A percentile compares a stretch with the other conserved stretches of the same genome.
Evolutionary conservation across 2,888 invertebrate species (phyloP).

Genomic region (Sisyra nigra): DNA sequence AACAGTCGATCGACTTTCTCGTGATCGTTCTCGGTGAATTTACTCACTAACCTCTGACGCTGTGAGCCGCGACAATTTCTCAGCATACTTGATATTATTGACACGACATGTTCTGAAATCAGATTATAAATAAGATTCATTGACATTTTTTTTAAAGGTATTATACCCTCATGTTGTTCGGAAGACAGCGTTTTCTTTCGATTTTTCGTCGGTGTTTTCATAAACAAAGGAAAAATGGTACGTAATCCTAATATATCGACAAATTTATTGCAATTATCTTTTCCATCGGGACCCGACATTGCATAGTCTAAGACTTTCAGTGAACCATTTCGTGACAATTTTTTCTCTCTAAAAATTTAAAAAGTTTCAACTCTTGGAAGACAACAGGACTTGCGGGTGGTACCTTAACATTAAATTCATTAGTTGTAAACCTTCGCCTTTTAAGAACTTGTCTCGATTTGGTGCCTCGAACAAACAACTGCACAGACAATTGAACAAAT

Average conservation of each 20-base stretch:
- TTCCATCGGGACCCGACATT: slow-evolving; percentile 83
- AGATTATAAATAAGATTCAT: too few species aligned
- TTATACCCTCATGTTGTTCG: slow-evolving; percentile 73
- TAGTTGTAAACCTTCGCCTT: slow-evolving; percentile 93
- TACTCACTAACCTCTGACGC: slow-evolving; percentile 75
- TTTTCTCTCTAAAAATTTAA: slow-evolving; percentile 59
- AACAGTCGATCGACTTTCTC: slow-evolving; percentile 94
- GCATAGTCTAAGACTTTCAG: slow-evolving; percentile 96
- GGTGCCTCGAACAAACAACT: slow-evolving; percentile 76
- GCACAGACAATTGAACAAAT: slow-evolving; percentile 90
- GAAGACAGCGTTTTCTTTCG: slow-evolving; percentile 61
- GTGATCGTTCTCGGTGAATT: slow-evolving; percentile 95
- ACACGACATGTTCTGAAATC: slow-evolving; percentile 75
- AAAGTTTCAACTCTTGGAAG: slow-evolving; percentile 6
- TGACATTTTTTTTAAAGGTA: slow-evolving; percentile 4
- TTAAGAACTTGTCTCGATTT: slow-evolving; percentile 84
- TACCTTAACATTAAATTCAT: slow-evolving; percentile 90
- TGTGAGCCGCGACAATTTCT: slow-evolving; percentile 85
- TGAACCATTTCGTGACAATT: slow-evolving; percentile 89
- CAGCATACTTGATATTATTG: slow-evolving; percentile 85
- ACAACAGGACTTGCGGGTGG: neutral
- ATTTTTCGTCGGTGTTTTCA: slow-evolving; percentile 91
- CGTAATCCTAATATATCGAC: slow-evolving; percentile 93
- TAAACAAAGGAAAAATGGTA: slow-evolving; percentile 94
- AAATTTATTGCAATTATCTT: slow-evolving; percentile 93